phyloP scores from a whole-genome alignment of 37 sponge, comb jelly and placozoan genomes.

The Cliona cf. orientalis region DNA sequence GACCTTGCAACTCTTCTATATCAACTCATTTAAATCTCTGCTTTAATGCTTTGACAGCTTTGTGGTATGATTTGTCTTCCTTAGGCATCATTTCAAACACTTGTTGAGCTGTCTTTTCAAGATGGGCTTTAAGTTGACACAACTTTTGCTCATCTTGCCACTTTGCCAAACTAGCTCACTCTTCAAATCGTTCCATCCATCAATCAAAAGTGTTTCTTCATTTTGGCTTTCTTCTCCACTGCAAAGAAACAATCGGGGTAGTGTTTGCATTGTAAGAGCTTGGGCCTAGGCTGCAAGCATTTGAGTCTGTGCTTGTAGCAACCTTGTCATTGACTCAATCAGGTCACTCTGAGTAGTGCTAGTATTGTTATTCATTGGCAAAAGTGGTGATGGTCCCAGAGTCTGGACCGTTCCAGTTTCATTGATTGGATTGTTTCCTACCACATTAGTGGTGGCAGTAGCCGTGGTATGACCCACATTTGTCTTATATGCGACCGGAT shows the following conservation, averaged over 20 bases:
- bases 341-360: too few relatives aligned
- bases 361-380: too few relatives aligned
- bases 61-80: neutral
- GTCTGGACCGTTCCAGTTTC: too few relatives aligned
- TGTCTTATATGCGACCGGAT: too few relatives aligned
- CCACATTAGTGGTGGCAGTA: too few relatives aligned
- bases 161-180: slow-evolving; percentile 16
- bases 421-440: too few relatives aligned
- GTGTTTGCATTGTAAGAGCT: neutral
- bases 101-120: slow-evolving; percentile 17
- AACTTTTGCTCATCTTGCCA: slow-evolving; percentile 33
- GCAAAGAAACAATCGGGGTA: slow-evolving; percentile 19
- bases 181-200: slow-evolving; percentile 40
- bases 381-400: too few relatives aligned
- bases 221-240: slow-evolving; percentile 22
- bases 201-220: slow-evolving; percentile 33
- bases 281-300: slow-evolving; percentile 9
- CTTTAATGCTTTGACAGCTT: too few relatives aligned
- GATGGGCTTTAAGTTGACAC: slow-evolving; percentile 15
- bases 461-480: too few relatives aligned
- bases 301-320: neutral
- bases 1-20: too few relatives aligned
- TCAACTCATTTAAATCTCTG: too few relatives aligned
- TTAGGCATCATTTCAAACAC: slow-evolving; percentile 16
- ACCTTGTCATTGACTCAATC: slow-evolving; percentile 1